Conservation (phyloP, 2,113 vertebrate genomes). For the Apodemus sylvaticus region DNA sequence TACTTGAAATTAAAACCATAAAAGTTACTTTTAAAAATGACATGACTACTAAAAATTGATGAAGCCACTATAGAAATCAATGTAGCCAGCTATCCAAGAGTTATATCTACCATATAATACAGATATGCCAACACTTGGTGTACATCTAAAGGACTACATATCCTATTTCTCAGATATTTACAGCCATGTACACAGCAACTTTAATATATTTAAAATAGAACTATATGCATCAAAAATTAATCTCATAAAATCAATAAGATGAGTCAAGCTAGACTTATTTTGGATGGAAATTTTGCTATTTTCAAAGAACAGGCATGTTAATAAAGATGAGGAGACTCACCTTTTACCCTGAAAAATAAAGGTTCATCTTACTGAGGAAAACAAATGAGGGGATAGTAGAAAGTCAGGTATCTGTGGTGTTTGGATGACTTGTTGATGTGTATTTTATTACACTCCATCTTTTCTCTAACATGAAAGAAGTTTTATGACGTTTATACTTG, state of each 20-base stretch:
- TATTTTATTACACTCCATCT: background rate
- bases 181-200: background rate
- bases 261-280: background rate
- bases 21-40: background rate
- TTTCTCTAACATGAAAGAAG: background rate
- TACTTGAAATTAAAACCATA: background rate
- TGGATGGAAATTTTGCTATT: rapidly evolving
- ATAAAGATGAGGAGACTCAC: background rate
- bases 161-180: background rate
- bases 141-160: too few relatives aligned
- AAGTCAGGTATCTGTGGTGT: background rate
- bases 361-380: background rate
- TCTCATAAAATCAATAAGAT: background rate
- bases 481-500: background rate
- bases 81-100: background rate
- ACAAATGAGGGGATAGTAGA: background rate
- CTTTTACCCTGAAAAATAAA: too few relatives aligned
- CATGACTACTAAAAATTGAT: background rate
- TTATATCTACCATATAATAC: background rate
- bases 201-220: background rate
- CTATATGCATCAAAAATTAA: background rate
- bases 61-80: background rate
- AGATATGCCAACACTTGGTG: background rate
- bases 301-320: background rate
- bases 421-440: background rate